Conservation (phyloP, 2,113 vertebrate genomes). For the Coptodon rendalli region DNA sequence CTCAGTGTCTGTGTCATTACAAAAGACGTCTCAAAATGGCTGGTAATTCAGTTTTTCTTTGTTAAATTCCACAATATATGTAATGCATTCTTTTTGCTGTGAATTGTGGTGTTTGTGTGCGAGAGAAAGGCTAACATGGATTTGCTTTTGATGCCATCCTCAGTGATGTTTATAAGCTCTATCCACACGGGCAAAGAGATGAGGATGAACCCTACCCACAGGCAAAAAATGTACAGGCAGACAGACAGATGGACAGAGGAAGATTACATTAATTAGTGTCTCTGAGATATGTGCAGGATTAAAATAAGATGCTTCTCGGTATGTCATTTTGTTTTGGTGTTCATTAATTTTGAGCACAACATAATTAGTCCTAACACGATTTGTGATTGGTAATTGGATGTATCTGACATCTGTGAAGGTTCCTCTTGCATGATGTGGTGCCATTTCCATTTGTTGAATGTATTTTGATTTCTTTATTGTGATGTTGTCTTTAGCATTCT, state of each 20-base stretch:
- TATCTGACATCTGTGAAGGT: background rate
- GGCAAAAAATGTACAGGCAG: background rate
- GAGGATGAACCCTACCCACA: background rate
- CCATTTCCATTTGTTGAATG: background rate
- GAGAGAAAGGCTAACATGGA: background rate
- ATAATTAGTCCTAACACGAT: background rate
- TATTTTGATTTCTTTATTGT: background rate
- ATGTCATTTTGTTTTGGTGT: background rate
- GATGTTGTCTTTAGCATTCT: background rate
- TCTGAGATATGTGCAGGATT: background rate
- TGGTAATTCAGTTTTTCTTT: slow-evolving; percentile 1
- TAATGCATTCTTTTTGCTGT: background rate
- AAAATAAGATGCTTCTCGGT: background rate
- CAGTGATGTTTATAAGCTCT: background rate
- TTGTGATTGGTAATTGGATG: background rate
- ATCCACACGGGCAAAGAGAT: background rate
- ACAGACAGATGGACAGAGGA: background rate
- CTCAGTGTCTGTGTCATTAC: slow-evolving; percentile 13
- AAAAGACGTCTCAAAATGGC: slow-evolving; percentile 4
- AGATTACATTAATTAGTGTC: background rate
- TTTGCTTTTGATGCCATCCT: background rate
- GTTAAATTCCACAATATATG: background rate
- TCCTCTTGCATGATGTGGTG: background rate
- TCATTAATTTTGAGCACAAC: background rate
- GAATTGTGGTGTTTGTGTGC: background rate